A percentile compares a stretch with the other conserved stretches of the same genome.
phyloP scores from a whole-genome alignment of 1,140 invertebrate genomes.

The Brachionus koreanus region DNA sequence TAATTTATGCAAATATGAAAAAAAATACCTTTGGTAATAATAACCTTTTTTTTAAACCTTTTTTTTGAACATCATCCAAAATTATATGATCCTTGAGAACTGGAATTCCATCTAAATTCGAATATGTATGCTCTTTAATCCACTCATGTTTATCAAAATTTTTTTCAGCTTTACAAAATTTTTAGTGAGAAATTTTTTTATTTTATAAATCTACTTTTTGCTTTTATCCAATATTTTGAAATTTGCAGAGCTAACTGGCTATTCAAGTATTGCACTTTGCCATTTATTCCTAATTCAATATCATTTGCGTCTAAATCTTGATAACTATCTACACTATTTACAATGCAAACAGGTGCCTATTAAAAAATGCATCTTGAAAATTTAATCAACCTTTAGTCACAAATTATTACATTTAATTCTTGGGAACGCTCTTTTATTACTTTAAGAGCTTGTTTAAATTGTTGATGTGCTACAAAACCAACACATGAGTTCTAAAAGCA shows the following conservation, averaged over 20 bases:
- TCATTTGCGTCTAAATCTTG: background rate
- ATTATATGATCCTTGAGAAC: background rate
- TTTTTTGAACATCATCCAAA: background rate
- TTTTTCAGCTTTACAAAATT: background rate
- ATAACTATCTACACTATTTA: slow-evolving; percentile 27
- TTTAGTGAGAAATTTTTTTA: background rate
- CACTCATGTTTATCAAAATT: slow-evolving; percentile 9
- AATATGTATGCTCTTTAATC: background rate
- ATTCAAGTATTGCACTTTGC: slow-evolving; percentile 33
- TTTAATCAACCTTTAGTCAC: background rate
- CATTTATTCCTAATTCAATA: slow-evolving; percentile 13
- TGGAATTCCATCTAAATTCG: background rate
- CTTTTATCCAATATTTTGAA: slow-evolving; percentile 1
- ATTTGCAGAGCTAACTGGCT: slow-evolving; percentile 16
- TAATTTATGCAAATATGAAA: background rate
- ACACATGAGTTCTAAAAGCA: slow-evolving; percentile 25
- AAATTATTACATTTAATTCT: slow-evolving; percentile 32
- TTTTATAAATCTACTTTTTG: background rate
- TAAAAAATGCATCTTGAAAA: background rate
- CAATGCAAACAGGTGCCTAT: slow-evolving; percentile 28
- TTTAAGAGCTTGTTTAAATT: slow-evolving; percentile 13
- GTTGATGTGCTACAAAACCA: background rate
- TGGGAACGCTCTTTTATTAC: slow-evolving; percentile 16
- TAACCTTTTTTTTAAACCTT: slow-evolving; percentile 8
- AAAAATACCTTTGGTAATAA: background rate